These are phyloP conservation scores for Argyra leucocephala DNA, from an alignment of 2,888 invertebrate species.

Conservation along the genomic window DNA sequence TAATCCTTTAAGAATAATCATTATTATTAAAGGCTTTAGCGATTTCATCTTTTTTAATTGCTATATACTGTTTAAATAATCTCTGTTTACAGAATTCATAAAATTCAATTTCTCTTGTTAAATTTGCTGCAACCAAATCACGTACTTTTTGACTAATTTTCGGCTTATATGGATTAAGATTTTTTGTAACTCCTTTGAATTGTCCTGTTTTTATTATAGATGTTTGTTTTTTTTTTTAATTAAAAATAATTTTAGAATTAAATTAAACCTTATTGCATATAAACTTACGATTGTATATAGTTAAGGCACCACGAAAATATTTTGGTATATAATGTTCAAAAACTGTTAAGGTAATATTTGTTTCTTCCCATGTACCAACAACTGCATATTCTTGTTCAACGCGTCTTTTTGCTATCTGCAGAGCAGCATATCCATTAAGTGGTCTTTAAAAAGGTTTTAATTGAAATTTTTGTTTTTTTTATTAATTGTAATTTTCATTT, in stretches of 20 bases:
- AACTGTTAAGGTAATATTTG: constrained; percentile 77
- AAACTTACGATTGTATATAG: constrained; percentile 53
- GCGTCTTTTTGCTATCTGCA: constrained; percentile 72
- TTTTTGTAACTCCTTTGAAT: constrained; percentile 35
- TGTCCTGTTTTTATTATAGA: neutral
- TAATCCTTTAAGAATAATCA: too few species aligned
- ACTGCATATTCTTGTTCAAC: constrained; percentile 76
- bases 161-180: constrained; percentile 13
- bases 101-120: constrained; percentile 75
- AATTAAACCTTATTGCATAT: too few species aligned
- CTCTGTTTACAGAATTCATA: constrained; percentile 75
- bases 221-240: too few species aligned
- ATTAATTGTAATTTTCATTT: too few species aligned
- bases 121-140: constrained; percentile 66
- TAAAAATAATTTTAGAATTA: too few species aligned
- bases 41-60: constrained; percentile 1
- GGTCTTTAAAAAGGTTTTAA: constrained; percentile 50
- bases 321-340: constrained; percentile 71
- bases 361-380: constrained; percentile 77
- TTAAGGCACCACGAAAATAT: constrained; percentile 67
- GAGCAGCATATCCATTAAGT: constrained; percentile 69
- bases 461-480: constrained; percentile 1
- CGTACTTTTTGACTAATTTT: constrained; percentile 65
- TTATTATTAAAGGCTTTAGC: neutral
- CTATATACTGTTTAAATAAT: constrained; percentile 58